phyloP scores from a whole-genome alignment of 2,888 invertebrate species.

The Chloroclystis v-ata region DNA sequence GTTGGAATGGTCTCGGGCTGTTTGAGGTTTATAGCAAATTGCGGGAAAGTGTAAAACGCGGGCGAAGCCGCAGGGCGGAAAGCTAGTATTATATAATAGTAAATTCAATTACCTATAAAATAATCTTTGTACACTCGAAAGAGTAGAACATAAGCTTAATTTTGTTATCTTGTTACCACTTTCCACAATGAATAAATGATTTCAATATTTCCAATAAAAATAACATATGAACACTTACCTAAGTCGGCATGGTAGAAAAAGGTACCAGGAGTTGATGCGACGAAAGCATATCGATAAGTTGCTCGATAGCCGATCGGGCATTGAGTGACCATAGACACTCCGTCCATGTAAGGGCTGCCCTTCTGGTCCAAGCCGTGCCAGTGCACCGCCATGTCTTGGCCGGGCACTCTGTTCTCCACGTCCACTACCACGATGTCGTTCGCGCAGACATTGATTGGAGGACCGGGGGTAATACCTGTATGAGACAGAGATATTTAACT shows the following conservation, averaged over 20 bases:
- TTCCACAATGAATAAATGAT: too few relatives aligned
- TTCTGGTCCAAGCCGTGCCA: constrained; percentile 84
- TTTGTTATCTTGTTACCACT: too few relatives aligned
- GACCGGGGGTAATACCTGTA: constrained; percentile 59
- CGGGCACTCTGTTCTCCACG: constrained; percentile 83
- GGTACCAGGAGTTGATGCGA: constrained; percentile 82
- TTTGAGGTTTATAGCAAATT: too few relatives aligned
- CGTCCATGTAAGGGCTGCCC: constrained; percentile 85
- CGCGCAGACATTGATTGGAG: constrained; percentile 81
- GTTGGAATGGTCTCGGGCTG: too few relatives aligned
- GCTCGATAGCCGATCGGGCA: constrained; percentile 84
- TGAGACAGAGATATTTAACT: too few relatives aligned
- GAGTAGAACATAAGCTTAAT: too few relatives aligned
- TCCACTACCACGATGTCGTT: constrained; percentile 86
- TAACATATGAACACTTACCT: constrained; percentile 49
- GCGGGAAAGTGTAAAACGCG: too few relatives aligned
- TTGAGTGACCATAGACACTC: constrained; percentile 86
- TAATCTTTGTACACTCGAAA: too few relatives aligned
- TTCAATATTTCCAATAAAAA: too few relatives aligned
- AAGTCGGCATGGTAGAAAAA: constrained; percentile 85
- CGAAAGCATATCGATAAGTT: constrained; percentile 84
- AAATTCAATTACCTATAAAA: too few relatives aligned
- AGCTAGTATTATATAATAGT: too few relatives aligned
- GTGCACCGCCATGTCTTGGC: constrained; percentile 83
- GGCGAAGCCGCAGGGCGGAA: too few relatives aligned